phyloP scores from a whole-genome alignment of 1,140 invertebrate genomes.

The Caenorhabditis briggsae region DNA sequence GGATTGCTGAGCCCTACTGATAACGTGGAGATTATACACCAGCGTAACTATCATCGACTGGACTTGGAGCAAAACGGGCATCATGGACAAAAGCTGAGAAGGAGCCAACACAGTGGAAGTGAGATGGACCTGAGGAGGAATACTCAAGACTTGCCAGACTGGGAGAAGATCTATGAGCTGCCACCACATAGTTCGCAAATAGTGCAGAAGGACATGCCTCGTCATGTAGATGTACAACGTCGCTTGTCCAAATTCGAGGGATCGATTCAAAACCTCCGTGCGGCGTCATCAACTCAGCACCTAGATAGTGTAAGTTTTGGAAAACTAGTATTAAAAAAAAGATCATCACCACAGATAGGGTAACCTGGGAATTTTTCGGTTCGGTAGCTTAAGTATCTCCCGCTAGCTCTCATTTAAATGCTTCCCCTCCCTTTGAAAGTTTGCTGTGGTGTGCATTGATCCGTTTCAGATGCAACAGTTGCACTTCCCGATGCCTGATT shows the following conservation, averaged over 20 bases:
- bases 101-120: conserved; percentile 27
- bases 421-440: conserved; percentile 14
- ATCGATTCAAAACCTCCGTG: conserved; percentile 57
- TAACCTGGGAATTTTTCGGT: too few relatives aligned
- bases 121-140: conserved; percentile 26
- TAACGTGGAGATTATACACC: conserved; percentile 72
- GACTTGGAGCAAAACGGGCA: conserved; percentile 53
- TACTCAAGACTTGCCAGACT: conserved; percentile 67
- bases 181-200: conserved; percentile 74
- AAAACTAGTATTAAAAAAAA: not conserved
- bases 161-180: conserved; percentile 76
- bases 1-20: conserved; percentile 55
- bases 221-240: conserved; percentile 72
- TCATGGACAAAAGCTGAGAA: conserved; percentile 7
- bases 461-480: conserved; percentile 52
- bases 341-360: not conserved
- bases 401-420: conserved; percentile 9
- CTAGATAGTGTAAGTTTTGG: conserved; percentile 23
- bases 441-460: conserved; percentile 50
- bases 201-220: conserved; percentile 69
- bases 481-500: conserved; percentile 60
- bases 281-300: conserved; percentile 1
- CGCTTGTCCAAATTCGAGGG: conserved; percentile 70
- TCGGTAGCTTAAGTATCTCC: not conserved
- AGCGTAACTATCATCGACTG: conserved; percentile 68